These are phyloP conservation scores for Volucella bombylans DNA, from an alignment of 2,888 invertebrate genomes.

Conservation along the genomic window DNA sequence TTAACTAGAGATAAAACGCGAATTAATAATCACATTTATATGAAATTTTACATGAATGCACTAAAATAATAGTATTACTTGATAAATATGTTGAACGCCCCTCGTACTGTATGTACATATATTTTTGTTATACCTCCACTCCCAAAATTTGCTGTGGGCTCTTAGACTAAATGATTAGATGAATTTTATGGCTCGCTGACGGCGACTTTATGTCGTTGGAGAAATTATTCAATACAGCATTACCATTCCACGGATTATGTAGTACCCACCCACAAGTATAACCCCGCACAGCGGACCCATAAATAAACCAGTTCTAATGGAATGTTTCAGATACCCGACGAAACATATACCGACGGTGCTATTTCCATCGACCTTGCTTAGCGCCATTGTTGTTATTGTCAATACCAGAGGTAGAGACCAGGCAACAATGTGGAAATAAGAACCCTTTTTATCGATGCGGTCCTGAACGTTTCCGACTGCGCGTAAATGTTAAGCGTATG, in stretches of 20 bases:
- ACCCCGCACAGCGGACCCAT: slow-evolving; percentile 89
- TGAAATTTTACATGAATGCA: too few species aligned
- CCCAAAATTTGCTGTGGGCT: too few species aligned
- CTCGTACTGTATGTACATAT: too few species aligned
- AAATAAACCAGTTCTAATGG: slow-evolving; percentile 88
- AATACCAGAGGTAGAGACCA: slow-evolving; percentile 95
- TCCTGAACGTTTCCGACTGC: slow-evolving; percentile 94
- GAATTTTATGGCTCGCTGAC: slow-evolving; percentile 92
- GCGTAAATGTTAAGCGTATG: slow-evolving; percentile 95
- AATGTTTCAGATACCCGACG: slow-evolving; percentile 91
- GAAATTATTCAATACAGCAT: slow-evolving; percentile 90
- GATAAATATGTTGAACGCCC: too few species aligned
- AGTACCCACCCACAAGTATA: slow-evolving; percentile 89
- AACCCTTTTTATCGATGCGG: slow-evolving; percentile 93
- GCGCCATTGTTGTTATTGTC: slow-evolving; percentile 94
- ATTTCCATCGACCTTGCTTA: slow-evolving; percentile 95
- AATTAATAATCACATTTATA: too few species aligned
- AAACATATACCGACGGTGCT: slow-evolving; percentile 97
- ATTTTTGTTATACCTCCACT: too few species aligned
- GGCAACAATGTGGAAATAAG: slow-evolving; percentile 95
- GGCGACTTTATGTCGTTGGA: slow-evolving; percentile 92
- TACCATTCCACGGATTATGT: slow-evolving; percentile 89
- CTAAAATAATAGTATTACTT: too few species aligned
- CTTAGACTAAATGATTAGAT: too few species aligned
- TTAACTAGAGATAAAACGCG: too few species aligned